A percentile compares a stretch with the other conserved stretches of the same genome.
These are phyloP conservation scores for Equus quagga DNA, from an alignment of 2,113 vertebrate genomes.

Conservation along the genomic window DNA sequence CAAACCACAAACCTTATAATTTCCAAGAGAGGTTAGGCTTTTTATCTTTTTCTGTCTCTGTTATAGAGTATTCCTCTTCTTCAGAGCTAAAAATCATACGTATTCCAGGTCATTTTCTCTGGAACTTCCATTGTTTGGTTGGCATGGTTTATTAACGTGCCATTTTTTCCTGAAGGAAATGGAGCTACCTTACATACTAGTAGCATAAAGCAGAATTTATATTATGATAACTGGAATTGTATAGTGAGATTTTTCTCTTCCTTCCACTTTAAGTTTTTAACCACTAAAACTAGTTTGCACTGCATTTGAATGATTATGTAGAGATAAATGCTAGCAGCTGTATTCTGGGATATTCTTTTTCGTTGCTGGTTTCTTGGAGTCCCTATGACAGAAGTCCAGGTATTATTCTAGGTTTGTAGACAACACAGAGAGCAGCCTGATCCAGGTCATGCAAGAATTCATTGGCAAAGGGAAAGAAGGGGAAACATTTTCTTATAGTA, in stretches of 20 bases:
- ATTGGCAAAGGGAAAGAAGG: constrained; percentile 10
- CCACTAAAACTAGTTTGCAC: background rate
- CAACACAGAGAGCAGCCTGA: background rate
- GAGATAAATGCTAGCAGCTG: background rate
- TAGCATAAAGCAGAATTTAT: constrained; percentile 18
- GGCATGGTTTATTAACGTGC: background rate
- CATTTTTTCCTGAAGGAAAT: background rate
- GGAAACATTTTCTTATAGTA: constrained; percentile 21
- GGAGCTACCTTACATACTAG: background rate
- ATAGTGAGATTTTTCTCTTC: constrained; percentile 1
- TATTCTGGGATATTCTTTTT: constrained; percentile 15
- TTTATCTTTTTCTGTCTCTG: constrained; percentile 44
- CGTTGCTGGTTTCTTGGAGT: constrained; percentile 36
- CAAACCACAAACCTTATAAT: constrained; percentile 62
- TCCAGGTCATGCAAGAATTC: constrained; percentile 15
- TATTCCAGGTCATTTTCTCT: constrained; percentile 14
- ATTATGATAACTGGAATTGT: constrained; percentile 5
- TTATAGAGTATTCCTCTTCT: constrained; percentile 35
- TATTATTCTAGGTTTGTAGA: background rate
- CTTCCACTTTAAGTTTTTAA: background rate
- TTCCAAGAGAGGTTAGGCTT: constrained; percentile 49
- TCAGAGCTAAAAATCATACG: background rate
- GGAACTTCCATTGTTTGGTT: constrained; percentile 22
- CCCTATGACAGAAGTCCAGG: background rate
- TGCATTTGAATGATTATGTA: background rate